phyloP scores from a whole-genome alignment of 2,888 invertebrate genomes.

The Allygus modestus region DNA sequence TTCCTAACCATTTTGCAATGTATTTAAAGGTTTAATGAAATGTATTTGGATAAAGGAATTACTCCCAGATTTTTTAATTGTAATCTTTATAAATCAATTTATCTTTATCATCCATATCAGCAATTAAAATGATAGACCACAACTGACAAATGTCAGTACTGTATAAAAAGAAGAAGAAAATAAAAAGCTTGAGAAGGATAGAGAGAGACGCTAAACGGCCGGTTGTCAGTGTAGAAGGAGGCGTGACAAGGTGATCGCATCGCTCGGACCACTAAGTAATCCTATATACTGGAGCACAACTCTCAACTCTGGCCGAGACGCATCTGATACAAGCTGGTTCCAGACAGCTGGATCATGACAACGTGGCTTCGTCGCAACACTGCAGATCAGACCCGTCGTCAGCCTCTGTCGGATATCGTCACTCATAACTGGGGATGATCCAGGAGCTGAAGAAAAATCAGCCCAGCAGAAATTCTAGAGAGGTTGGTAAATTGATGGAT shows the following conservation, averaged over 20 bases:
- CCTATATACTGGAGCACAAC: constrained; percentile 21
- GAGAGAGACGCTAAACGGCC: not conserved
- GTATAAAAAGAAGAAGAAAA: not conserved
- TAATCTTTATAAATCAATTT: too few relatives aligned
- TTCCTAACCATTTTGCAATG: too few relatives aligned
- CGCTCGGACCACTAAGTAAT: constrained; percentile 38
- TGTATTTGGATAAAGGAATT: too few relatives aligned
- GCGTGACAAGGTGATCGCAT: constrained; percentile 25
- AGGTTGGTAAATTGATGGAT: too few relatives aligned
- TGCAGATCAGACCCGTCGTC: not conserved
- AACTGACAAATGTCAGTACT: too few relatives aligned
- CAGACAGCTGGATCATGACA: not conserved
- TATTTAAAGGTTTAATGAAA: too few relatives aligned
- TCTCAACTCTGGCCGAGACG: not conserved
- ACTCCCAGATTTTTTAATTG: too few relatives aligned
- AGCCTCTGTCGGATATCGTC: not conserved
- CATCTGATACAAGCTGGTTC: not conserved
- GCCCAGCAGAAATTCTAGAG: too few relatives aligned
- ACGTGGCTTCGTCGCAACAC: not conserved
- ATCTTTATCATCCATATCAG: too few relatives aligned
- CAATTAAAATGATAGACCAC: too few relatives aligned
- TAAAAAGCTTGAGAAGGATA: not conserved
- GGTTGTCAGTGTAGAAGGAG: not conserved
- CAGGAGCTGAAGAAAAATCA: not conserved
- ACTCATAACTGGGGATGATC: not conserved